These are phyloP conservation scores for Neoascia interrupta DNA, from an alignment of 2,888 invertebrate species.

Conservation along the genomic window DNA sequence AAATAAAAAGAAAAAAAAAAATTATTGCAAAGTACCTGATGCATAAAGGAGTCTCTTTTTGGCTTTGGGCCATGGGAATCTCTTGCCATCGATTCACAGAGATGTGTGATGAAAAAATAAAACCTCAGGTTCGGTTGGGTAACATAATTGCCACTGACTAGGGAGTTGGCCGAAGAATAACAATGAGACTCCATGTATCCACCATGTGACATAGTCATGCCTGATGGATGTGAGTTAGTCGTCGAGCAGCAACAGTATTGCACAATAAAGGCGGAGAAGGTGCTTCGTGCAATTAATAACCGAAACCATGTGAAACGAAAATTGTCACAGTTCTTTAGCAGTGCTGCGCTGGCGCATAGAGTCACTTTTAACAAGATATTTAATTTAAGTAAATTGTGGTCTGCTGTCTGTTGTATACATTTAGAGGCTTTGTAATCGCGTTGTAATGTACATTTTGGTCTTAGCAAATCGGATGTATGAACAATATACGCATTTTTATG, in stretches of 20 bases:
- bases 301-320: slow-evolving; percentile 64
- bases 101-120: slow-evolving; percentile 19
- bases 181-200: slow-evolving; percentile 45
- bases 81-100: slow-evolving; percentile 51
- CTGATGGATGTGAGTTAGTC: slow-evolving; percentile 50
- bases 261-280: slow-evolving; percentile 24
- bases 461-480: too few species aligned
- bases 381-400: slow-evolving; percentile 6
- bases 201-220: slow-evolving; percentile 37
- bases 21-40: slow-evolving; percentile 39
- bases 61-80: slow-evolving; percentile 49
- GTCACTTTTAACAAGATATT: neutral
- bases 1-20: slow-evolving; percentile 27
- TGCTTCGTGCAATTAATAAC: slow-evolving; percentile 60
- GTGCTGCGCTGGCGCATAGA: too few species aligned
- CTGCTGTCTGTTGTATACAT: neutral
- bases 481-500: too few species aligned
- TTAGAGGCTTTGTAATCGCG: too few species aligned
- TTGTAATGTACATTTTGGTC: too few species aligned
- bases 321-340: slow-evolving; percentile 47
- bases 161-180: slow-evolving; percentile 42
- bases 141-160: slow-evolving; percentile 50
- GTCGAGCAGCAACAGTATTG: slow-evolving; percentile 28
- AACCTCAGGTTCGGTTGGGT: slow-evolving; percentile 8
- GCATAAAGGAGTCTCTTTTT: slow-evolving; percentile 37